Evolutionary conservation across 2,888 invertebrate species (phyloP), one percentile per base, ranked within the genome.

Genomic region (Baccha elongata): DNA sequence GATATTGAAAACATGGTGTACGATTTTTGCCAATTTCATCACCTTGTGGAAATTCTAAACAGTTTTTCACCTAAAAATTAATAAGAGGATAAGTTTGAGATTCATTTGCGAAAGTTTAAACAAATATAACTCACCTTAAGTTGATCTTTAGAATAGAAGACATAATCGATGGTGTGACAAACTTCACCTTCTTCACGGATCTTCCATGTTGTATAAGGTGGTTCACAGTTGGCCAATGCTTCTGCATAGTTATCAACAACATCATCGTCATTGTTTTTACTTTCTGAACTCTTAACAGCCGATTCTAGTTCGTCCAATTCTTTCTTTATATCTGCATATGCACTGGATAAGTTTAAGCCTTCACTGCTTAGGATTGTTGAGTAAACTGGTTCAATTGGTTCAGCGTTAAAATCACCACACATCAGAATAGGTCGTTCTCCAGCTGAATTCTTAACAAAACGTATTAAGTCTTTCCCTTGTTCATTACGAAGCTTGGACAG

Each of bases 391-490:
- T 96, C 95, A 3, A 89, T 91, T 0, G 94, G 94, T 87, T 94
- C 94, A 0, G 95, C 95, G 88, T 96, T 96, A 87, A 96, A 95
- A 88, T 96, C 95, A 0, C 95, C 96, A 86, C 94, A 94, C 2
- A 95, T 86, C 46, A 96, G 89, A 3, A 94, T 88, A 0, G 95
- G 94, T 68, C 92, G 91, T 1, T 91, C 89, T 0, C 88, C 89
- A 29, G 91, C 90, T 65, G 92, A 90, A 32, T 90, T 87, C 7
- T 90, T 88, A 1, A 93, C 89, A 86, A 94, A 94, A 13, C 92
- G 91, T 55, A 94, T 87, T 46, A 94, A 89, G 88, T 94, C 94
- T 85, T 93, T 93, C 32, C 94, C 94, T 89, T 95, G 94, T 88
- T 95, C 94, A 87, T 94, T 94, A 26, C 95, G 92, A 58, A 95